phyloP scores from a whole-genome alignment of 2,113 vertebrate genomes.

The Pungitius pungitius region DNA sequence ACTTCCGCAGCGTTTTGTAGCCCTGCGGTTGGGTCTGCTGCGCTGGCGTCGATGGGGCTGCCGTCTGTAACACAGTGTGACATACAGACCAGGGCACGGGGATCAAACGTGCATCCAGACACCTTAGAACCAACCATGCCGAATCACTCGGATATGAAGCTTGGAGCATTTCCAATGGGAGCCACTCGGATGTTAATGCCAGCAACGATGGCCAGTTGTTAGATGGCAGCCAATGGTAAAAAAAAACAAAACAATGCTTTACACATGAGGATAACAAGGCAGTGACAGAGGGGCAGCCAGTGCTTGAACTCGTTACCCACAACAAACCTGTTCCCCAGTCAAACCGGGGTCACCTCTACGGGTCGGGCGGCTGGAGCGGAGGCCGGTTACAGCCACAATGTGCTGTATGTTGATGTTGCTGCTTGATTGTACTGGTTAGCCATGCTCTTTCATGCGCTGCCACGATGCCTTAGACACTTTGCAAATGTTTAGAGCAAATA shows the following conservation, averaged over 20 bases:
- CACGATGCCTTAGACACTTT: slow-evolving; percentile 29
- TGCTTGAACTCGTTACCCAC: slow-evolving; percentile 39
- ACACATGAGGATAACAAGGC: slow-evolving; percentile 57
- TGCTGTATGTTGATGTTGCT: slow-evolving; percentile 44
- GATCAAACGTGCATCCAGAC: slow-evolving; percentile 64
- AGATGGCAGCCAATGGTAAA: slow-evolving; percentile 61
- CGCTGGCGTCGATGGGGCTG: slow-evolving; percentile 86
- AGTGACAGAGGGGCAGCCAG: slow-evolving; percentile 63
- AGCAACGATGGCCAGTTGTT: slow-evolving; percentile 58
- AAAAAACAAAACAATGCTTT: slow-evolving; percentile 20
- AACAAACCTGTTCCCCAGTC: slow-evolving; percentile 61
- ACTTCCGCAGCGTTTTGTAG: slow-evolving; percentile 97
- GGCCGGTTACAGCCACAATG: slow-evolving; percentile 33
- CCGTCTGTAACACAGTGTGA: slow-evolving; percentile 88
- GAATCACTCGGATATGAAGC: slow-evolving; percentile 50
- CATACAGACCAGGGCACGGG: slow-evolving; percentile 78
- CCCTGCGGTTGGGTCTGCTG: slow-evolving; percentile 82
- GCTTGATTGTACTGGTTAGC: slow-evolving; percentile 50
- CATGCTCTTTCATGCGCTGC: slow-evolving; percentile 69
- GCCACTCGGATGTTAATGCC: slow-evolving; percentile 67
- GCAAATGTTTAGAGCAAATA: slow-evolving; percentile 27
- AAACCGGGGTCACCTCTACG: slow-evolving; percentile 32
- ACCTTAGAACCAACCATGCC: slow-evolving; percentile 54
- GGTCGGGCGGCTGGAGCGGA: slow-evolving; percentile 4
- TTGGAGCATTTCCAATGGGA: slow-evolving; percentile 61